A percentile compares a stretch with the other conserved stretches of the same genome.
Conservation (phyloP, 2,797 vertebrate species). For the Rhinatrema bivittatum region DNA sequence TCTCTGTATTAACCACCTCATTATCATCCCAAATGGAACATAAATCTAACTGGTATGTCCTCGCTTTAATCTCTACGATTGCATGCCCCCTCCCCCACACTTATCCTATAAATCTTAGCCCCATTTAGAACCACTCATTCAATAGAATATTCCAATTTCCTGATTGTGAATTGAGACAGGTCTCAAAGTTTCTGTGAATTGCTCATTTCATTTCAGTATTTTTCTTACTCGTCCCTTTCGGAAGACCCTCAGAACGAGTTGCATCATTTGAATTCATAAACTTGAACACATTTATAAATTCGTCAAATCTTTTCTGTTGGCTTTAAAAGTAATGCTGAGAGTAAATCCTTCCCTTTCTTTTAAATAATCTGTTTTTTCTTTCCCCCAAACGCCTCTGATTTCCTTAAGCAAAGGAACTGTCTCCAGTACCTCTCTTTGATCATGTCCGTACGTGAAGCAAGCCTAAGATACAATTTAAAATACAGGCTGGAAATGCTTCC, state of each 20-base stretch:
- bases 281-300: no score
- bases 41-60: constrained; percentile 43
- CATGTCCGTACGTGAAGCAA: constrained; percentile 25
- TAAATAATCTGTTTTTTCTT: constrained; percentile 5
- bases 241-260: no score
- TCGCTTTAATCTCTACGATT: constrained; percentile 12
- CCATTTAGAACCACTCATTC: neutral
- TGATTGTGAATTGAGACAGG: no score
- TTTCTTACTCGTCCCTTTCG: no score
- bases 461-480: constrained; percentile 19
- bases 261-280: no score
- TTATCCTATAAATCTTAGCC: constrained; percentile 17
- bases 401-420: constrained; percentile 23
- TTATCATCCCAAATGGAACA: constrained; percentile 49
- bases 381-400: constrained; percentile 12
- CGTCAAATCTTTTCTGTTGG: constrained; percentile 15
- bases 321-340: constrained; percentile 7
- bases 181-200: no score
- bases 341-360: constrained; percentile 12
- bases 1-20: constrained; percentile 51
- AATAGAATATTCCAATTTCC: no score
- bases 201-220: no score
- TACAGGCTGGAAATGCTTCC: no score
- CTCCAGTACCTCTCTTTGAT: constrained; percentile 10
- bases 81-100: constrained; percentile 3